Base-by-base conservation (phyloP, 2,888 invertebrate genomes). In the Ichneumon xanthorius region DNA sequence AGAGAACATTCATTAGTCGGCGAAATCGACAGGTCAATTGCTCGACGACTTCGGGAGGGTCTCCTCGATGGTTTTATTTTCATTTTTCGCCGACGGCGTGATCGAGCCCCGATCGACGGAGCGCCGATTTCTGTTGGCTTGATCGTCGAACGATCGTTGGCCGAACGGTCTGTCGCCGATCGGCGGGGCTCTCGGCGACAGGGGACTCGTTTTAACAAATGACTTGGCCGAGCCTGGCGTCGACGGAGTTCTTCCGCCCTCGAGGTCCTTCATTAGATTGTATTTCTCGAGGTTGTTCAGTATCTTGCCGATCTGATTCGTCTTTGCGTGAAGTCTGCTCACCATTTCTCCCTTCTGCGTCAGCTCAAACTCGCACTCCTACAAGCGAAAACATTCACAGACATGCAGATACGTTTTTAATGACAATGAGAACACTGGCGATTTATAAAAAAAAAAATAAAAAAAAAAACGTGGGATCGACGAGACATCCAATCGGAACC, bases 291-390 rank as follows among this genome's bases (percentile, higher is more conserved):
- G 96, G 95, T 98, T 98, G 95, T 96, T 96, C 91, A 98, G 96
- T 94, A 98, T 97, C 95, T 97, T 97, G 95, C 98, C 98, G 95
- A 99, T 98, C 95, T 98, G 98, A 93, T 97, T 97, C 91, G 98
- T 98, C 95, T 99, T 99, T 92, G 97, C 97, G 95, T 99, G 99
- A 91, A 99, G 97, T 92, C 98, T 97, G 94, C 97, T 97, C 92
- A 99, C 98, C 96, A 98, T 97, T 95, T 98, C 98, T 92, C 98
- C 98, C 95, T 99, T 99, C 95, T 99, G 98, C 92, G 98, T 98
- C 94, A 99, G 96, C 94, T 98, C 98, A 95, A 96, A 96, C 95
- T 99, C 99, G 95, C 98, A 98, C 95, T 98, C 98, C 98, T 98
- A 95, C 91, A 95, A 95, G 90, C 92, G 91, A 92, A 91, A 63